Base-by-base conservation (phyloP, 1,140 invertebrate genomes). In the Drosophila grimshawi region DNA sequence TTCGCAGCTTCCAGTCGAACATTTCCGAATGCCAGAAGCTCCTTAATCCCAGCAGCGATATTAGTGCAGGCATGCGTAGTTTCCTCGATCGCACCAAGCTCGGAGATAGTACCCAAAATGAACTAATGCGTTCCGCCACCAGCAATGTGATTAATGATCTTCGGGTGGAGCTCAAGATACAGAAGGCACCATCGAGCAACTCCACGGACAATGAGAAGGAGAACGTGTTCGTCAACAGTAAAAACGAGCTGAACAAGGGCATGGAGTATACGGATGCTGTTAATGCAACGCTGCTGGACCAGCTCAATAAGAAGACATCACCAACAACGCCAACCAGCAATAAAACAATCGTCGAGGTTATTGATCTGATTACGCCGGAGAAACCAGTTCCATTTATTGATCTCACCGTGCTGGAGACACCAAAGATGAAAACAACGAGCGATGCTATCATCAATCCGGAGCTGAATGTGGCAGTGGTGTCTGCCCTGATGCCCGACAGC, bases 21-120 rank as follows among this genome's bases (percentile, higher is more conserved):
- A 98, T 98, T 66, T 97, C 97, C 1, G 97, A 98, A 88, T 96
- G 97, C 78, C 97, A 98, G 86, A 98, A 98, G 83, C 92, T 97
- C 65, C 88, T 98, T 39, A 96, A 97, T 92, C 96, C 97, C 0
- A 96, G 97, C 0, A 94, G 95, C 0, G 95, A 95, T 69, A 95
- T 96, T 5, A 96, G 95, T 90, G 94, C 95, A 2, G 94, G 95
- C 19, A 96, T 96, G 96, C 95, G 96, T 80, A 95, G 95, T 2
- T 96, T 96, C 81, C 90, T 96, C 7, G 90, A 92, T 51, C 78
- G 85, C 27, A 92, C 90, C 19, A 92, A 91, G 46, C 32, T 92
- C 43, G 86, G 85, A 4, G 90, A 82, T 35, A 71, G 66, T 32
- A 30, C 57, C 3, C 37, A 67, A 32, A 60, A 80, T 39, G 83